Evolutionary conservation across 2,113 vertebrate species (phyloP).

Genomic region (Atherinomorus stipes): DNA sequence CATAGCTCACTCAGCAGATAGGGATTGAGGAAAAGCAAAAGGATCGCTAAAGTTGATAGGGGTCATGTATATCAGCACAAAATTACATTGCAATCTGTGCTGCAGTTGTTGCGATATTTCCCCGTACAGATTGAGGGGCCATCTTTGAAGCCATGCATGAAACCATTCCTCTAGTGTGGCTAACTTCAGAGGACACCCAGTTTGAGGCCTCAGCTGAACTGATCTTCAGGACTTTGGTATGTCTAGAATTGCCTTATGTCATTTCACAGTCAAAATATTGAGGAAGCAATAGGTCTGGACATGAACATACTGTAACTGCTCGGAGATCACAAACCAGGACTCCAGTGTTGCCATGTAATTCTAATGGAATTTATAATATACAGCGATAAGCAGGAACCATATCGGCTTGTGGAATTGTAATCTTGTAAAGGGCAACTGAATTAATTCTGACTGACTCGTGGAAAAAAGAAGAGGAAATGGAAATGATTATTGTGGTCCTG

Average conservation of each 20-base stretch:
- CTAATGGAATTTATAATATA: slow-evolving; percentile 59
- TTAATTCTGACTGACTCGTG: slow-evolving; percentile 72
- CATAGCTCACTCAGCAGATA: not conserved
- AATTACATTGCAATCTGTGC: not conserved
- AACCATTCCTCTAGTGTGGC: not conserved
- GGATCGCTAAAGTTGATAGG: not conserved
- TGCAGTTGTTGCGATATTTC: not conserved
- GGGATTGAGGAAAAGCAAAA: not conserved
- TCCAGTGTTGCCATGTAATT: slow-evolving; percentile 30
- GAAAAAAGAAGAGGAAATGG: slow-evolving; percentile 54
- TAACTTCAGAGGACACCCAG: not conserved
- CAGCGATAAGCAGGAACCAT: slow-evolving; percentile 52
- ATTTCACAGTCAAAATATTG: not conserved
- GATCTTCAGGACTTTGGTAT: not conserved
- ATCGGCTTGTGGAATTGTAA: slow-evolving; percentile 50
- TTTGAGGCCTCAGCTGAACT: not conserved
- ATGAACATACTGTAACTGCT: slow-evolving; percentile 18
- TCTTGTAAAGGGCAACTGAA: slow-evolving; percentile 68
- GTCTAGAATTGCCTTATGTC: not conserved
- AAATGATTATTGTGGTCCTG: slow-evolving; percentile 57
- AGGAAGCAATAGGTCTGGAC: not conserved
- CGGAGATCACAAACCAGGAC: slow-evolving; percentile 22
- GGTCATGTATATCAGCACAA: not conserved
- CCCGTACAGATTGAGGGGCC: not conserved
- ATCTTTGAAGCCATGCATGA: not conserved